Evolutionary conservation across 2,888 invertebrate species (phyloP).

Genomic region (Rhagium mordax): DNA sequence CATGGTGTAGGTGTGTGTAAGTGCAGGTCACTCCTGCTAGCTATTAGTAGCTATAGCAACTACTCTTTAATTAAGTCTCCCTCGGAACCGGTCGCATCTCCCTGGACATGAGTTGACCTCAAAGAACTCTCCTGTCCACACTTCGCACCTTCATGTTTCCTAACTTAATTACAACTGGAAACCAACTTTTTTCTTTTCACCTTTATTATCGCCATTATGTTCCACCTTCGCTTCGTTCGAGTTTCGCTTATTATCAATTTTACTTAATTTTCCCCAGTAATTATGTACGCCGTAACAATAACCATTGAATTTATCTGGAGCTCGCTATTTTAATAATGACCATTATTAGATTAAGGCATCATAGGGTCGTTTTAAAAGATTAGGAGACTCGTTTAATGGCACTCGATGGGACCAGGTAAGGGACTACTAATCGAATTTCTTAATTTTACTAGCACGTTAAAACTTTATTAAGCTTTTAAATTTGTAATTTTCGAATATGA

Average conservation of each 20-base stretch:
- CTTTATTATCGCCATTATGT: slow-evolving; percentile 64
- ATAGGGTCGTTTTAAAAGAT: slow-evolving; percentile 63
- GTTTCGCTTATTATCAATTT: slow-evolving; percentile 63
- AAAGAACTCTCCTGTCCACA: slow-evolving; percentile 57
- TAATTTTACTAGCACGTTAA: slow-evolving; percentile 60
- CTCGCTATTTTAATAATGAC: slow-evolving; percentile 63
- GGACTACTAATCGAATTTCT: slow-evolving; percentile 61
- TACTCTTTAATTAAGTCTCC: slow-evolving; percentile 63
- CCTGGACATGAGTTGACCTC: slow-evolving; percentile 60
- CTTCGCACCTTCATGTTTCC: slow-evolving; percentile 59
- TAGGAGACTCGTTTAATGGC: slow-evolving; percentile 58
- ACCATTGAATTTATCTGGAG: slow-evolving; percentile 62
- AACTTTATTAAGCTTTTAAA: slow-evolving; percentile 57
- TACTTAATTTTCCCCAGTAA: slow-evolving; percentile 61
- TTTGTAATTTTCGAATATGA: slow-evolving; percentile 53
- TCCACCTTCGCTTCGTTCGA: slow-evolving; percentile 57
- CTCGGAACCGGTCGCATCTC: slow-evolving; percentile 54
- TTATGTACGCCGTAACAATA: slow-evolving; percentile 63
- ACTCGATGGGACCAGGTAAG: slow-evolving; percentile 61
- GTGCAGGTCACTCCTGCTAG: slow-evolving; percentile 59
- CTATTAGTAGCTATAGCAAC: slow-evolving; percentile 66
- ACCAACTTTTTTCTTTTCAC: slow-evolving; percentile 56
- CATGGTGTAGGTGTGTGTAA: slow-evolving; percentile 46
- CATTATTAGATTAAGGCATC: slow-evolving; percentile 64
- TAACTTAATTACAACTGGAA: slow-evolving; percentile 56